Evolutionary conservation across 2,888 invertebrate species (phyloP), one percentile per base, ranked within the genome.

Genomic region (Dioctria linearis): DNA sequence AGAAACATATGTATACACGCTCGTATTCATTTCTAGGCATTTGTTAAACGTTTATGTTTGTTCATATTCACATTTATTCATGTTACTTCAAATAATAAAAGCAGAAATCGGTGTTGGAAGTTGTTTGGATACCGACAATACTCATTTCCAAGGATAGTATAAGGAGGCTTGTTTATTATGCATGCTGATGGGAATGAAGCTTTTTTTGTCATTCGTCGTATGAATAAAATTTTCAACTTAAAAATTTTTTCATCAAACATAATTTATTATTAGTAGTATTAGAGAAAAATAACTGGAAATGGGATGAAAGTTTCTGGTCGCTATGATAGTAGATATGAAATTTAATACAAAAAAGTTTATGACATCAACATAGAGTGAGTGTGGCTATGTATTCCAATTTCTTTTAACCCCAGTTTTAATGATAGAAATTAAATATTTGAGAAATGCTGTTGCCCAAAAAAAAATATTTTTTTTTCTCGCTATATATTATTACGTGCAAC

Each of bases 61-160:
- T 69, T 69, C 69, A 69, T 51, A 69, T 69, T 69, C 69, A 51
- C 69, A 69, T 69, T 69, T 69, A 69, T 69, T 69, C 69, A 69
- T 69, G 69, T 69, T 69, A 51, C 51, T 69, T 69, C 39, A 51
- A 69, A 69, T 51, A 69, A 69, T 69, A 69, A 69, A 69, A 69
- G 69, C 69, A 69, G 69, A 69, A 69, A 69, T 69, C 69, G 51
- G 69, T 69, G 69, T 51, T 69, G 69, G 69, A 69, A 69, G 51
- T 69, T 69, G 67, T 39, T 69, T 51, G 49, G 49, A 25, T 69
- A 51, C 69, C 69, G 51, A 51, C 69, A 69, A 69, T 69, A 49
- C 54, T 69, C 51, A 69, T 69, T 69, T 69, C 51, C 49, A n/a
- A n/a, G 8, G 39, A 6, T 5, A n/a, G 25, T 4, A 8, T 54